A percentile compares a stretch with the other conserved stretches of the same genome.
Conservation (phyloP, 2,797 vertebrate species). For the Syngnathus acus region DNA sequence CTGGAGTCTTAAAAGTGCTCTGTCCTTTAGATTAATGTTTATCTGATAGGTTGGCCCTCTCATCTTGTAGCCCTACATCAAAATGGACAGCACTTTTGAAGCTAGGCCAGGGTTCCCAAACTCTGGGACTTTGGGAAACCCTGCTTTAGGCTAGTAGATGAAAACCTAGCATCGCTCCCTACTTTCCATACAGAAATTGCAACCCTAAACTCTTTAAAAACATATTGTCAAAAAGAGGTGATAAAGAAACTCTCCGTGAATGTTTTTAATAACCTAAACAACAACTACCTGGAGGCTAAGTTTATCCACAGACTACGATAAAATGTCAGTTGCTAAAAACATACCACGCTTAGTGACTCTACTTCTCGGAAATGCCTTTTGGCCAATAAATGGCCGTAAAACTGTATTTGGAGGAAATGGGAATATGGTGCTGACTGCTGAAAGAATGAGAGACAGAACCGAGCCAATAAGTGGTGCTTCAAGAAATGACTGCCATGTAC, state of each 20-base stretch:
- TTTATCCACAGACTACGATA: not conserved
- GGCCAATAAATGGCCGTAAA: not conserved
- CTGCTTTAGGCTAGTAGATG: not conserved
- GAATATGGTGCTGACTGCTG: not conserved
- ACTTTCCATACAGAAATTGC: not conserved
- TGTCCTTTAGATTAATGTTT: conserved; percentile 52
- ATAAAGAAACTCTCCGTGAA: not conserved
- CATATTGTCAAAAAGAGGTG: not conserved
- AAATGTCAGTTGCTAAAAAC: conserved; percentile 1
- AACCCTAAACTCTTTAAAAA: not conserved
- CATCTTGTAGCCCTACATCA: conserved; percentile 1
- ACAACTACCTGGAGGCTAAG: not conserved
- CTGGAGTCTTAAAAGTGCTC: conserved; percentile 52
- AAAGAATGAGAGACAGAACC: no score
- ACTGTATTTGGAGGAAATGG: not conserved
- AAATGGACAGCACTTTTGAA: conserved; percentile 1
- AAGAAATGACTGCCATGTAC: no score
- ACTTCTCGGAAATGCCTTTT: not conserved
- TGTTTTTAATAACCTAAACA: not conserved
- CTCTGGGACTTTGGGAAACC: not conserved
- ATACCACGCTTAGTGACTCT: not conserved
- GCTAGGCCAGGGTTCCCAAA: conserved; percentile 1
- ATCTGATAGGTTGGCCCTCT: conserved; percentile 26
- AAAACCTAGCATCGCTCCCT: not conserved
- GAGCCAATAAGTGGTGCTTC: no score